A percentile compares a stretch with the other conserved stretches of the same genome.
phyloP scores from a whole-genome alignment of 30 jellyfish, hydroid and myxozoan genomes.

The Aurelia coerulea region DNA sequence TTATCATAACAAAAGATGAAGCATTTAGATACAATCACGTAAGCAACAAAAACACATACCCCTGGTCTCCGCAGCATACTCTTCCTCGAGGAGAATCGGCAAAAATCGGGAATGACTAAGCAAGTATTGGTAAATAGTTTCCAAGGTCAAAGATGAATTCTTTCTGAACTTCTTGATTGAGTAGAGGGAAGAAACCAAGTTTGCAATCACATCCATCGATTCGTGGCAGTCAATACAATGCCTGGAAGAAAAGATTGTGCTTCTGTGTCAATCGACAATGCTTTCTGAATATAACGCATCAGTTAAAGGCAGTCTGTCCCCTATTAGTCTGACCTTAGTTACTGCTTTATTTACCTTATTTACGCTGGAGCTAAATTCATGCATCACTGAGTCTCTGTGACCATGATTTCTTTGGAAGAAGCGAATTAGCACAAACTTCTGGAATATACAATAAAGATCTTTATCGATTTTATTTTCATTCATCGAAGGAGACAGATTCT shows the following conservation, averaged over 20 bases:
- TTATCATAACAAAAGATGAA: no score
- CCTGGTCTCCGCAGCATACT: neutral
- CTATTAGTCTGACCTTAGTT: no score
- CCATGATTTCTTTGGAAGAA: no score
- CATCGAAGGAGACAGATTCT: no score
- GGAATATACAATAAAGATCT: no score
- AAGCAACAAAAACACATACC: slow-evolving; percentile 16
- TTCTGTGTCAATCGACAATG: neutral
- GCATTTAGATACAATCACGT: neutral
- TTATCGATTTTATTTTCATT: no score
- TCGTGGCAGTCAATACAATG: slow-evolving; percentile 20
- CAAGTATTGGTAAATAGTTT: slow-evolving; percentile 33
- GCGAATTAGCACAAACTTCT: no score
- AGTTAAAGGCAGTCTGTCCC: no score
- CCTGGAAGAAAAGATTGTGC: slow-evolving; percentile 6
- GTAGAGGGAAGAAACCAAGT: slow-evolving; percentile 41
- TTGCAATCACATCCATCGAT: slow-evolving; percentile 2
- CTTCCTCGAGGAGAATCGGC: slow-evolving; percentile 38
- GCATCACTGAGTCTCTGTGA: no score
- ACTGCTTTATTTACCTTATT: no score
- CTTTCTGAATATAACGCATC: no score
- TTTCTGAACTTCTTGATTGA: slow-evolving; percentile 38
- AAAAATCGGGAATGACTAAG: slow-evolving; percentile 79
- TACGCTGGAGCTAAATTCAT: no score
- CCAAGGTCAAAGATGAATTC: slow-evolving; percentile 29